Conservation (phyloP, 2,113 vertebrate genomes). For the Oplegnathus fasciatus region DNA sequence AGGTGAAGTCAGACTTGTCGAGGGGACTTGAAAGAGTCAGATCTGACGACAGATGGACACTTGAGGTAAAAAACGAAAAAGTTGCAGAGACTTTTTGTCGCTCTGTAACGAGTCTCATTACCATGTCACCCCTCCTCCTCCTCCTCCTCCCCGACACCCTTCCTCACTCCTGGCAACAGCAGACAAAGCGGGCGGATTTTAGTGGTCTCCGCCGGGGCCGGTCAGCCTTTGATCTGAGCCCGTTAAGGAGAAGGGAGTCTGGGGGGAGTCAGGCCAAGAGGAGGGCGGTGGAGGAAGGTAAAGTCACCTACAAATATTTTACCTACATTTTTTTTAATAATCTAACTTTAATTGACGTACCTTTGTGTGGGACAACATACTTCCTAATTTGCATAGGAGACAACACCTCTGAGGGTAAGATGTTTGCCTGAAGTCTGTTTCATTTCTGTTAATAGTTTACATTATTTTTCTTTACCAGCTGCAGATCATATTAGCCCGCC, state of each 20-base stretch:
- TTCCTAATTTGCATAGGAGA: not conserved
- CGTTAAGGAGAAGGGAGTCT: constrained; percentile 83
- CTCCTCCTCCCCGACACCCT: constrained; percentile 72
- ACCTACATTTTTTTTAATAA: not conserved
- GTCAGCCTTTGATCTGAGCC: constrained; percentile 89
- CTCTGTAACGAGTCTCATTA: constrained; percentile 88
- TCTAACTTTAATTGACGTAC: not conserved
- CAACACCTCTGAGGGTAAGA: not conserved
- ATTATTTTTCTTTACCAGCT: not conserved
- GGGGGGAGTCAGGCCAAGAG: constrained; percentile 48
- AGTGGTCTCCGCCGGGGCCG: constrained; percentile 79
- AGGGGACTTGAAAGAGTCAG: constrained; percentile 11
- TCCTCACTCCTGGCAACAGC: constrained; percentile 88
- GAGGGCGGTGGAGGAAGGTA: constrained; percentile 52
- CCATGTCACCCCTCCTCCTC: constrained; percentile 71
- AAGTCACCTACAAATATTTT: constrained; percentile 43
- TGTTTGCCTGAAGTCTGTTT: not conserved
- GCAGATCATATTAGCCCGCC: constrained; percentile 1
- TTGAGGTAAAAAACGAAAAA: constrained; percentile 59
- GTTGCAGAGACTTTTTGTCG: constrained; percentile 79
- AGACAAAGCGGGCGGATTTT: constrained; percentile 87
- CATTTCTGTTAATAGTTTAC: not conserved
- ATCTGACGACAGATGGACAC: constrained; percentile 56
- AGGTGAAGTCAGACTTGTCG: not conserved
- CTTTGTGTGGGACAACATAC: not conserved